Evolutionary conservation across 2,888 invertebrate species (phyloP), one percentile per base, ranked within the genome.

Genomic region (Eupeodes latifasciatus): DNA sequence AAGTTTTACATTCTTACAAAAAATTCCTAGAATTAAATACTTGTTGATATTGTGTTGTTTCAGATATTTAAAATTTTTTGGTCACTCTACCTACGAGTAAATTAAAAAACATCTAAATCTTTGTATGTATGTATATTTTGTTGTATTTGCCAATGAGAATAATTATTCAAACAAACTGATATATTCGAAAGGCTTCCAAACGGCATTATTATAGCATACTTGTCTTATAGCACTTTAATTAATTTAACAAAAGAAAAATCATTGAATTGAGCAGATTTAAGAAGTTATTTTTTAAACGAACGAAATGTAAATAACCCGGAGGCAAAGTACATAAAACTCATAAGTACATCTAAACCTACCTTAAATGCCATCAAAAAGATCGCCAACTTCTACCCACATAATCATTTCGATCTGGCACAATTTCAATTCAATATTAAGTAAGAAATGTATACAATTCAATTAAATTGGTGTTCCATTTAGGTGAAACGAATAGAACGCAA

Each of bases 361-460:
- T 27, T 34, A 10, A 57, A 16, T 57, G 57, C 27, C 57, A 71
- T 57, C 57, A 59, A 72, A 14, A 12, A 1, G 6, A 59, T 55
- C 55, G 19, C 14, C 71, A 59, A 14, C 71, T 19, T 1, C 51
- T 14, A 3, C 55, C 27, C 59, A 69, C 55, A 61, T 80, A 62
- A 72, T 80, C 19, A 40, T 11, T 27, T 47, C 27, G 19, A 57
- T 78, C 81, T 81, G 78, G 71, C 78, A 85, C 85, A 78, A 85
- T 85, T 85, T 69, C 74, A 74, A 78, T 75, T 85, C 69, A 81
- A 71, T 67, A 64, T 59, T 55, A 67, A 27, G 27, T 61, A 77
- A 64, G 16, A 40, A 80, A n/a, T 40, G 3, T 40, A 40, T 40
- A 77, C 62, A 74, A 69, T 51, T 85, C 74, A 78, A 78, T 81